Evolutionary conservation across 2,888 invertebrate genomes (phyloP), one percentile per base, ranked within the genome.

Genomic region (Amphipyra berbera): DNA sequence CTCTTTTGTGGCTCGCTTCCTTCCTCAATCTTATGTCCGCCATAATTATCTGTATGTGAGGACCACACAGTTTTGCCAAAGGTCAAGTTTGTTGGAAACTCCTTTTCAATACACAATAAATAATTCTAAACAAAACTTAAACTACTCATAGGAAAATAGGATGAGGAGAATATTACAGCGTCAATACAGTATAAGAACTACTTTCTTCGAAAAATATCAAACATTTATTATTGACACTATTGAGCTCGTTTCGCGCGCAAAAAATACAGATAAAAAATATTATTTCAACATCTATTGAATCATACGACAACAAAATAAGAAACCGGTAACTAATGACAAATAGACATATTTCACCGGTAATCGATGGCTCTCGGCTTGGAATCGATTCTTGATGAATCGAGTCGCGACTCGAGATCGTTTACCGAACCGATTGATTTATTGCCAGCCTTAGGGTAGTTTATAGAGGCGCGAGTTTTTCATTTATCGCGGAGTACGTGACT

Each of bases 361-460:
- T 68, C 73, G 69, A 77, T 71, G 58, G 55, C 53, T 65, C 56
- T 50, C 55, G 48, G 44, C 42, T 45, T 41, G 52, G 38, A 70
- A 76, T 78, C 78, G 76, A 76, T 71, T 73, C 54, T 73, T 73
- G 75, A 74, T 70, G 76, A 78, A 83, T 82, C 81, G 81, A 76
- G 76, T 72, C 73, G 68, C 62, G 74, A 75, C 65, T 81, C 70
- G 65, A n/a, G 40, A 64, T 68, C 77, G 76, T 78, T 78, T 77
- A 67, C 72, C 64, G 61, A 67, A 47, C 64, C 63, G 54, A 49
- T 66, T 82, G 82, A 83, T 82, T 81, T 79, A 84, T 78, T 59
- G 64, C 58, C 53, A 59, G 58, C 53, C 69, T 70, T 66, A 63
- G 56, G 67, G 71, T 73, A 71, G 64, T 79, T 77, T 75, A 79